A percentile compares a stretch with the other conserved stretches of the same genome.
These are phyloP conservation scores for Aviceda subcristata DNA, from an alignment of 2,113 vertebrate genomes.

Conservation along the genomic window DNA sequence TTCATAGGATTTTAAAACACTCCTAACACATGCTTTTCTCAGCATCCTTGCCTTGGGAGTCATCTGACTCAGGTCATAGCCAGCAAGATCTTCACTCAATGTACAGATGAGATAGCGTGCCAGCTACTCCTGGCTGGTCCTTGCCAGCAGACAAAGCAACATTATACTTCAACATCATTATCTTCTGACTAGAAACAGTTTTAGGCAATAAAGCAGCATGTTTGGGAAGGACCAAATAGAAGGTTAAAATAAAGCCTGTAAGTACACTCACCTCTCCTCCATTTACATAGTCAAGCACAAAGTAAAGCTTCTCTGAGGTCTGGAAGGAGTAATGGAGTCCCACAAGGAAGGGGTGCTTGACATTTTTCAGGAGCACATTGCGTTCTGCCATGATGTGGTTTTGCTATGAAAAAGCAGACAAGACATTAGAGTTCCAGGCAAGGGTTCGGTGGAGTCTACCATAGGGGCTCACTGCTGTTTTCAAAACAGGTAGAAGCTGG, in stretches of 20 bases:
- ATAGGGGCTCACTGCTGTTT: not conserved
- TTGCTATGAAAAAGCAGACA: conserved; percentile 76
- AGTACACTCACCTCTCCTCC: conserved; percentile 87
- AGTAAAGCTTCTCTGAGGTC: conserved; percentile 96
- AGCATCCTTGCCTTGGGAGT: not conserved
- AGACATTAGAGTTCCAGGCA: not conserved
- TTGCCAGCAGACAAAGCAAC: not conserved
- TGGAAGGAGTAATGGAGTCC: conserved; percentile 97
- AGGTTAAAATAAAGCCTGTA: not conserved
- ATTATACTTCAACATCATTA: not conserved
- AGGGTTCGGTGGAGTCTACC: no score
- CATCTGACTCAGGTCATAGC: not conserved
- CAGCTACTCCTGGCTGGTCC: not conserved
- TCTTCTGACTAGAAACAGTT: not conserved
- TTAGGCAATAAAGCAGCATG: not conserved
- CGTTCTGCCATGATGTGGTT: conserved; percentile 98
- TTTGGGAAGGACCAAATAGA: not conserved
- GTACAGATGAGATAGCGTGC: not conserved
- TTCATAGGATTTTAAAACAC: not conserved
- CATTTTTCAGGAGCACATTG: conserved; percentile 93
- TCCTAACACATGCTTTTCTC: not conserved
- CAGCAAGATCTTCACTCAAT: not conserved
- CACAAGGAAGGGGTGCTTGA: conserved; percentile 93
- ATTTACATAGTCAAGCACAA: conserved; percentile 97
- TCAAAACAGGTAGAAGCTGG: not conserved